These are phyloP conservation scores for Crossaster papposus DNA, from an alignment of 53 echinoderm and acorn worm species.

Conservation along the genomic window DNA sequence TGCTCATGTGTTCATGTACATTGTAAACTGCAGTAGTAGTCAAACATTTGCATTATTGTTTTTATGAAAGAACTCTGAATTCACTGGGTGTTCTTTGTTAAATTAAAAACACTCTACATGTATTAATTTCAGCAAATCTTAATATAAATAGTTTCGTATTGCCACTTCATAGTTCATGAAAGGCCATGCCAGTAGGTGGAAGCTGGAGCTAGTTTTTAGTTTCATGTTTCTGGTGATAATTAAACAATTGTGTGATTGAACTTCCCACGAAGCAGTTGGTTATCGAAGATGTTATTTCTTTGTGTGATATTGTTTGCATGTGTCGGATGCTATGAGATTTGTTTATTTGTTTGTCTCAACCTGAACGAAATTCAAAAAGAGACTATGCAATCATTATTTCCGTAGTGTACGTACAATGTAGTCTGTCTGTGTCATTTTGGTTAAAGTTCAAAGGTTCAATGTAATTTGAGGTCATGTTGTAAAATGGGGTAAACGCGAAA, in stretches of 20 bases:
- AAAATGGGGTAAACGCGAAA: no score
- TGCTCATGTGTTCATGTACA: neutral
- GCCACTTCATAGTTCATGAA: conserved; percentile 25
- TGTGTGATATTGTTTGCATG: neutral
- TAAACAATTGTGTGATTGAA: conserved; percentile 55
- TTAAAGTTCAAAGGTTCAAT: no score
- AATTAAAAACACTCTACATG: neutral
- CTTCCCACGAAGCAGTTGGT: conserved; percentile 43
- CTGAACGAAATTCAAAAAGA: no score
- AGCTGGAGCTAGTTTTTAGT: conserved; percentile 16
- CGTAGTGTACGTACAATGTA: no score
- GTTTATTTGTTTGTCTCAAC: no score
- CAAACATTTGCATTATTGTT: neutral
- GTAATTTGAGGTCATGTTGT: no score
- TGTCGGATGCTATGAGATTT: no score
- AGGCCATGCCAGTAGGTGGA: neutral
- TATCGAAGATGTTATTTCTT: neutral
- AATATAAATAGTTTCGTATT: neutral
- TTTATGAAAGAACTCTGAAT: neutral
- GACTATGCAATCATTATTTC: no score
- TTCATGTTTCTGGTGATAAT: conserved; percentile 38
- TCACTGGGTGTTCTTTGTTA: neutral
- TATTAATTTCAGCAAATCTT: neutral
- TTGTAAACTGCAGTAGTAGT: neutral
- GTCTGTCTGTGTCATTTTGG: no score